Evolutionary conservation across 2,113 vertebrate species (phyloP).

Genomic region (Gobio gobio): DNA sequence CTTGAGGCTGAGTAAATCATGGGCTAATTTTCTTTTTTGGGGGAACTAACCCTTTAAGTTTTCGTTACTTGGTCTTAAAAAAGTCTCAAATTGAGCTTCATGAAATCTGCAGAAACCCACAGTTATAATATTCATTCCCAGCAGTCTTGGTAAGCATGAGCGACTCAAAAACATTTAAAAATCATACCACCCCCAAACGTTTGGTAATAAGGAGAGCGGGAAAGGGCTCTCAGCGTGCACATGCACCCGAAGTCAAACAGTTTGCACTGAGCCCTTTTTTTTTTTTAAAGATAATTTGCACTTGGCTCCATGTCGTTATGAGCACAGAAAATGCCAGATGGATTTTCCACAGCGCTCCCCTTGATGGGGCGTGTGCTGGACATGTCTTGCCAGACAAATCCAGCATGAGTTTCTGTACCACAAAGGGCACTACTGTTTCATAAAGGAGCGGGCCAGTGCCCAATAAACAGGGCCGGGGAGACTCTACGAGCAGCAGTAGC

Average conservation of each 20-base stretch:
- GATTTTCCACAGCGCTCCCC: constrained; percentile 63
- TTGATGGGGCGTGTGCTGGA: constrained; percentile 60
- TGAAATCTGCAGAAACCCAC: too few relatives aligned
- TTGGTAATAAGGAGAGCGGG: neutral
- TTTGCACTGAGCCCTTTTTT: constrained; percentile 42
- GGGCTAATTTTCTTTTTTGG: too few relatives aligned
- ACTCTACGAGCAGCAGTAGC: constrained; percentile 30
- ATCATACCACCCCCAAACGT: too few relatives aligned
- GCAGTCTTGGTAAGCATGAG: too few relatives aligned
- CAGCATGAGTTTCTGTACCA: constrained; percentile 58
- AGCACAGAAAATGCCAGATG: constrained; percentile 59
- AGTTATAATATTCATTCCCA: too few relatives aligned
- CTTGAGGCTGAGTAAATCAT: too few relatives aligned
- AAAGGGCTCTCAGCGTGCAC: constrained; percentile 38
- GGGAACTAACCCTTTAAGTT: too few relatives aligned
- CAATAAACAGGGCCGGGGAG: constrained; percentile 46
- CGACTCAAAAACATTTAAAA: too few relatives aligned
- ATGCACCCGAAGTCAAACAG: constrained; percentile 49
- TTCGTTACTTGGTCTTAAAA: too few relatives aligned
- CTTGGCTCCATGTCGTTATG: constrained; percentile 58
- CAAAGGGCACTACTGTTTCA: constrained; percentile 63
- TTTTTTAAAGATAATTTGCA: constrained; percentile 55
- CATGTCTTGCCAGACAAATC: constrained; percentile 54
- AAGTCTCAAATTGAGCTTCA: too few relatives aligned
- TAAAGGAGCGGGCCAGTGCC: constrained; percentile 42